phyloP scores from a whole-genome alignment of 2,888 invertebrate genomes.

The Cryptophagus acutangulus region DNA sequence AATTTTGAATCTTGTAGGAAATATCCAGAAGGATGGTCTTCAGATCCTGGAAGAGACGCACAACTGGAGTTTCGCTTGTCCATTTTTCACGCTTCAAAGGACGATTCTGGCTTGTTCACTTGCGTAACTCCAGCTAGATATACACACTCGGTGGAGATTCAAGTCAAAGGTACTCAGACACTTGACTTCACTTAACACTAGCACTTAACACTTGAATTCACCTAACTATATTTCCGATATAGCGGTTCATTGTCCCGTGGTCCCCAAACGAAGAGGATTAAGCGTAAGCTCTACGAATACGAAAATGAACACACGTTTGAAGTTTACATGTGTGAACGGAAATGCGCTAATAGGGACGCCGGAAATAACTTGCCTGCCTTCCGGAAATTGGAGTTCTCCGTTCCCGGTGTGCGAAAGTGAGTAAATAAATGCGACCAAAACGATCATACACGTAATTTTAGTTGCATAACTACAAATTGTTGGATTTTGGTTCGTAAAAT shows the following conservation, averaged over 20 bases:
- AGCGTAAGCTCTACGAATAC: slow-evolving; percentile 68
- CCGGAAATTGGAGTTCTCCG: slow-evolving; percentile 81
- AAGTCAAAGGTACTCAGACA: slow-evolving; percentile 76
- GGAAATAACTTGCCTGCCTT: slow-evolving; percentile 70
- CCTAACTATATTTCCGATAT: too few relatives aligned
- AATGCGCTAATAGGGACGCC: slow-evolving; percentile 74
- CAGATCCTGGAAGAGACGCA: slow-evolving; percentile 72
- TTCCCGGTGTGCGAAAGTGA: slow-evolving; percentile 78
- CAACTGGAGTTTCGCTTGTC: slow-evolving; percentile 76
- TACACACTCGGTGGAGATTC: slow-evolving; percentile 72
- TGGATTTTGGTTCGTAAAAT: too few relatives aligned
- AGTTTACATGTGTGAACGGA: slow-evolving; percentile 73
- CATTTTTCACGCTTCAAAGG: slow-evolving; percentile 73
- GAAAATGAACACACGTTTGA: slow-evolving; percentile 67
- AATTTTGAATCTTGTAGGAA: slow-evolving; percentile 48
- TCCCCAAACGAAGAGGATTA: slow-evolving; percentile 68
- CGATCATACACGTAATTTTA: too few relatives aligned
- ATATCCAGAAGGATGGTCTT: slow-evolving; percentile 78
- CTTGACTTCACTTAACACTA: slow-evolving; percentile 2
- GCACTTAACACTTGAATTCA: slow-evolving; percentile 14
- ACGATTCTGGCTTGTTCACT: slow-evolving; percentile 78
- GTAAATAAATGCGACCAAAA: too few relatives aligned
- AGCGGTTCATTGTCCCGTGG: slow-evolving; percentile 74
- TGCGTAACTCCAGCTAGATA: slow-evolving; percentile 83
- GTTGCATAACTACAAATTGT: too few relatives aligned